Conservation (phyloP, 92 coral and sea anemone species). For the Siderastrea radians region DNA sequence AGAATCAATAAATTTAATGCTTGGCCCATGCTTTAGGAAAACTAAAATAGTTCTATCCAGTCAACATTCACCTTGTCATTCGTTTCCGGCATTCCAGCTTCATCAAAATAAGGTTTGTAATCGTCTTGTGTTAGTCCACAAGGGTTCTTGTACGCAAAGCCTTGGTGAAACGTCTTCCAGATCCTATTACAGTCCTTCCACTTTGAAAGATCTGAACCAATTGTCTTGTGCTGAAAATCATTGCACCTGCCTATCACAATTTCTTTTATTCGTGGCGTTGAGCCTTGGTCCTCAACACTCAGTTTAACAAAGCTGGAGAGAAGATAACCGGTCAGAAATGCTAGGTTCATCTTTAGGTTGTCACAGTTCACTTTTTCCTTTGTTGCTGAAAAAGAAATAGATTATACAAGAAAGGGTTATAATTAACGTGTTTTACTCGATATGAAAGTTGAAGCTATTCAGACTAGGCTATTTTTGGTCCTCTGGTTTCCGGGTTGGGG, state of each 20-base stretch:
- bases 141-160: constrained; percentile 79
- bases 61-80: constrained; percentile 57
- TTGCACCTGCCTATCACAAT: constrained; percentile 65
- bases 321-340: neutral
- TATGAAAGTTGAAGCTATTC: too few relatives aligned
- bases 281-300: constrained; percentile 21
- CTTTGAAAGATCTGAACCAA: neutral
- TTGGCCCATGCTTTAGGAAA: too few relatives aligned
- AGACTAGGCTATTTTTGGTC: too few relatives aligned
- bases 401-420: too few relatives aligned
- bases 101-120: constrained; percentile 75
- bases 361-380: too few relatives aligned
- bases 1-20: too few relatives aligned
- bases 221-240: constrained; percentile 43
- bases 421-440: too few relatives aligned
- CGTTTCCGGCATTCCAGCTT: constrained; percentile 39
- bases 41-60: neutral
- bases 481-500: too few relatives aligned
- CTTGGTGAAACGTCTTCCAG: constrained; percentile 56
- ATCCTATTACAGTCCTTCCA: constrained; percentile 61
- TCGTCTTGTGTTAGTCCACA: constrained; percentile 66
- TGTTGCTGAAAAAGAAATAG: too few relatives aligned
- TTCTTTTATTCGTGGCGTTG: constrained; percentile 39
- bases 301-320: neutral
- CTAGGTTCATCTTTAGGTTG: neutral